A percentile compares a stretch with the other conserved stretches of the same genome.
Evolutionary conservation across 1,140 invertebrate genomes (phyloP).

Genomic region (Scaptodrosophila lebanonensis): DNA sequence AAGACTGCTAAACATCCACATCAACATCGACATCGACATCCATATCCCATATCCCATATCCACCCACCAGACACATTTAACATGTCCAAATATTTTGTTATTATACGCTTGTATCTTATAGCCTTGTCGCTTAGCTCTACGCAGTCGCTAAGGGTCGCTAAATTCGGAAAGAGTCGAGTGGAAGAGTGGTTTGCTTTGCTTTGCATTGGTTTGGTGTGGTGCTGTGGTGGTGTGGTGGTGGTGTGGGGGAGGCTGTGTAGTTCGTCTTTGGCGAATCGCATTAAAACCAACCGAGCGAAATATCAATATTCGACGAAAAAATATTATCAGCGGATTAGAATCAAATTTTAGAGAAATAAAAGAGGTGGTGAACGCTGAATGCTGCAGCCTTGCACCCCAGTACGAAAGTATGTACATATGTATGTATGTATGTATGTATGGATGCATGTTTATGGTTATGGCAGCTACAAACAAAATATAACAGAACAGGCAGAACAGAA

Average conservation of each 20-base stretch:
- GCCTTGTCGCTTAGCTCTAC: background rate
- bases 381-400: too few species aligned
- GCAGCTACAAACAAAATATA: too few species aligned
- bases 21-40: background rate
- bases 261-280: conserved; percentile 33
- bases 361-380: conserved; percentile 25
- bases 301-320: conserved; percentile 47
- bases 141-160: too few species aligned
- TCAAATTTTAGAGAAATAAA: conserved; percentile 43
- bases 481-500: too few species aligned
- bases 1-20: conserved; percentile 12
- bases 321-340: conserved; percentile 60
- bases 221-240: conserved; percentile 6
- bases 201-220: conserved; percentile 5
- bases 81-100: conserved; percentile 34
- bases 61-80: conserved; percentile 15
- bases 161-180: too few species aligned
- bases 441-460: too few species aligned
- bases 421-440: too few species aligned
- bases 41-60: background rate
- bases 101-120: conserved; percentile 24
- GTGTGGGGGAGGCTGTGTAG: too few species aligned
- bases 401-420: too few species aligned
- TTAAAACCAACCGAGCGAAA: conserved; percentile 54
- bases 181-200: background rate